phyloP scores from a whole-genome alignment of 2,888 invertebrate species.

The Heliconius ethilla region DNA sequence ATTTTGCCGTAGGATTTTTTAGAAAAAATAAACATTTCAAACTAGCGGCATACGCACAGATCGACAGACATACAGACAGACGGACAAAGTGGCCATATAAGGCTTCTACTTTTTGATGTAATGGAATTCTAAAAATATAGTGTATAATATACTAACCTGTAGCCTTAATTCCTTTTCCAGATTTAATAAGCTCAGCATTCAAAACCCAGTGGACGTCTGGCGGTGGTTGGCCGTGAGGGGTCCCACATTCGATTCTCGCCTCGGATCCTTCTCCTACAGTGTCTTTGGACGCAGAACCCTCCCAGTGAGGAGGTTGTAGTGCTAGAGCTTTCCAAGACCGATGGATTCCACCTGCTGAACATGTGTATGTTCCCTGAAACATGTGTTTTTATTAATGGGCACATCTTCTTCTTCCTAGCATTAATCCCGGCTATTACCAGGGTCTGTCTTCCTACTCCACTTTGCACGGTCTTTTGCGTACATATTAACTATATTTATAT shows the following conservation, averaged over 20 bases:
- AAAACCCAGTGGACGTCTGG: conserved; percentile 92
- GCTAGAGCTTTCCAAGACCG: conserved; percentile 73
- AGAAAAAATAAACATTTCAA: neutral
- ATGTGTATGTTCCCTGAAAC: conserved; percentile 64
- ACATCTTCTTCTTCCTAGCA: too few species aligned
- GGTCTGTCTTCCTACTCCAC: too few species aligned
- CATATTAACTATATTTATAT: neutral
- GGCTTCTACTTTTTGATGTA: neutral
- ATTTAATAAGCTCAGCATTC: conserved; percentile 87
- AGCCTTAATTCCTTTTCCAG: conserved; percentile 59
- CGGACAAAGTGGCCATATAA: neutral
- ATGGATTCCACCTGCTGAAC: conserved; percentile 84
- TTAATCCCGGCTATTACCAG: too few species aligned
- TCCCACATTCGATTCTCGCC: conserved; percentile 78
- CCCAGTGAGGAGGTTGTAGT: conserved; percentile 75
- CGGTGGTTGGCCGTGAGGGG: conserved; percentile 86
- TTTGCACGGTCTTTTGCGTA: too few species aligned
- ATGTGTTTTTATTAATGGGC: too few species aligned
- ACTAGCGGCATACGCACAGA: neutral
- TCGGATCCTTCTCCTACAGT: conserved; percentile 78
- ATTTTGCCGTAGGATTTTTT: too few species aligned
- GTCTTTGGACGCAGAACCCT: conserved; percentile 77
- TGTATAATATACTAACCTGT: conserved; percentile 53
- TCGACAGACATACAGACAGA: neutral
- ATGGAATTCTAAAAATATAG: neutral